phyloP scores from a whole-genome alignment of 2,797 vertebrate genomes.

The Alosa sapidissima region DNA sequence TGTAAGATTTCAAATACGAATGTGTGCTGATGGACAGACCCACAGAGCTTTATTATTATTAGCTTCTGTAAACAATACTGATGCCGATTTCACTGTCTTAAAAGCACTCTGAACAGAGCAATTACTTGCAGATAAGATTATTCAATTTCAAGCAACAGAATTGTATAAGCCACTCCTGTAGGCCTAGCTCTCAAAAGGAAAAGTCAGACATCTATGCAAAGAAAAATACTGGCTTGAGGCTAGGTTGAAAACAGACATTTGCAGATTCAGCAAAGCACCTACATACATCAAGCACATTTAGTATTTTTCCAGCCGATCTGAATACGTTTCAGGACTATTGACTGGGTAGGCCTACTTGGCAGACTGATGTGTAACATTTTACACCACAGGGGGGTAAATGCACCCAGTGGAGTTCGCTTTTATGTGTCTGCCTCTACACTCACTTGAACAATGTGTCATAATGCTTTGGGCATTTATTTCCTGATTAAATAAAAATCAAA shows the following conservation, averaged over 20 bases:
- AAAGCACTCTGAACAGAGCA: no score
- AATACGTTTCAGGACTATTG: background rate
- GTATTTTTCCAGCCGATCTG: background rate
- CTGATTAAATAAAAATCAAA: background rate
- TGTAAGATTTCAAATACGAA: background rate
- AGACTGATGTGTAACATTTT: background rate
- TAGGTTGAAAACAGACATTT: no score
- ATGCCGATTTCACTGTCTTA: no score
- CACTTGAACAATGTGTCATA: background rate
- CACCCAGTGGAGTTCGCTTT: background rate
- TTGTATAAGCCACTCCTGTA: background rate
- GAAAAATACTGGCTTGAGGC: background rate
- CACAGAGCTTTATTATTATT: no score
- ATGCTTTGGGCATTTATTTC: slow-evolving; percentile 1
- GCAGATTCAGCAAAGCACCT: background rate
- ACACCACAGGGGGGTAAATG: background rate
- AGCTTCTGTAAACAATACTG: no score
- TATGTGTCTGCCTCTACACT: background rate
- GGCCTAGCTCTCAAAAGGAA: background rate
- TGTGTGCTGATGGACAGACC: no score
- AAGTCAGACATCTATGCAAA: background rate
- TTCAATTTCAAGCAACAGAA: background rate
- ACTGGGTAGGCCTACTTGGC: no score
- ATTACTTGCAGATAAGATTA: background rate
- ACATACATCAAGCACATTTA: no score